Base-by-base conservation (phyloP, 2,113 vertebrate genomes). In the Sylvilagus bachmani region DNA sequence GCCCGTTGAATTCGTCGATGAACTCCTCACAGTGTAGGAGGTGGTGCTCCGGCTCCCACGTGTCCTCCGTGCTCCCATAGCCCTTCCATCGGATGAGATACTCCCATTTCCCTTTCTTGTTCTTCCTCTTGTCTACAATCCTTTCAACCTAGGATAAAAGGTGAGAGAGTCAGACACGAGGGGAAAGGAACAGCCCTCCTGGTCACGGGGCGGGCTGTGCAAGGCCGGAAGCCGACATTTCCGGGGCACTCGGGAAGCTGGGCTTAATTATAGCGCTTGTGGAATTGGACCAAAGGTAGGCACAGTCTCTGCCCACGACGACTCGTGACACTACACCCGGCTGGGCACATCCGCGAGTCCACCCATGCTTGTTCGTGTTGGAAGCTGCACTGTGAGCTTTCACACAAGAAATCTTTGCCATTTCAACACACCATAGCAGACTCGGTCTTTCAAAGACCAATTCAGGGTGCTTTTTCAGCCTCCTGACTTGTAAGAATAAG, bases 81-180 rank as follows among this genome's bases (percentile, higher is more conserved):
- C 99, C 99, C 98, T 99, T 99, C 99, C 99, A 99, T 67, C 99
- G 98, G 95, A 99, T 99, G 25, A 99, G 98, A 95, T 99, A 99
- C 95, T 99, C 99, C 99, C 99, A 99, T 97, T 99, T 99, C 4
- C 99, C 99, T 95, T 99, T 99, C 97, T 99, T 99, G 98, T 99
- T 99, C 98, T 99, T 99, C 94, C 99, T 99, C 98, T 99, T 99
- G 98, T 99, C 99, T 91, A 99, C 99, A 73, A 99, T 99, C 95
- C 99, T 99, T 97, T 99, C 99, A 69, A 99, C 99, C 99, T 99
- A 97, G 79, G 38, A 92, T 22, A 81, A 0, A 31, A 69, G 69
- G 82, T 4, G 66, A 89, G 83, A 92, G 3, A 2, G 64, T 51
- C 36, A 90, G 66, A 92, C 86, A 70, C 78, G 9, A 90, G 29